A percentile compares a stretch with the other conserved stretches of the same genome.
phyloP scores from a whole-genome alignment of 2,888 invertebrate genomes.

The Drosophila limbata region DNA sequence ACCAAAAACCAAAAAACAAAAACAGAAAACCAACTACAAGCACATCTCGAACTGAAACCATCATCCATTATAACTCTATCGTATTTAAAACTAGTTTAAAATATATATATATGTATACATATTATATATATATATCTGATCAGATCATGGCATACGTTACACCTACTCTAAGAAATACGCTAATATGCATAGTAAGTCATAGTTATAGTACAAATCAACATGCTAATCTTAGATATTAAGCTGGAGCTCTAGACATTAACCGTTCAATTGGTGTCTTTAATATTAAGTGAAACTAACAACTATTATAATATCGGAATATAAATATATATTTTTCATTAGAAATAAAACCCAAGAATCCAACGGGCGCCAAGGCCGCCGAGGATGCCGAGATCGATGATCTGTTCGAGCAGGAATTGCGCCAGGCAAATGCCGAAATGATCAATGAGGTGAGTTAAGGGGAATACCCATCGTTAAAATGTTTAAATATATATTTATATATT shows the following conservation, averaged over 20 bases:
- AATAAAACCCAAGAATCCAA: conserved; percentile 80
- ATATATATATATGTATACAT: conserved; percentile 22
- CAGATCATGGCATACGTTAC: conserved; percentile 58
- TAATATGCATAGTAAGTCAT: conserved; percentile 67
- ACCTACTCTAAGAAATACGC: conserved; percentile 56
- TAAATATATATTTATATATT: background rate
- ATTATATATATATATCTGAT: conserved; percentile 33
- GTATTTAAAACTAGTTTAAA: conserved; percentile 56
- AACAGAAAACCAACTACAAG: conserved; percentile 24
- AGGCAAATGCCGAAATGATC: conserved; percentile 84
- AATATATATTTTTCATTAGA: conserved; percentile 58
- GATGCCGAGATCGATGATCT: conserved; percentile 65
- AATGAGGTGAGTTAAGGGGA: conserved; percentile 81
- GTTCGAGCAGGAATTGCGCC: conserved; percentile 83
- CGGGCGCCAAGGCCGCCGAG: conserved; percentile 35
- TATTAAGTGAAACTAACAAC: background rate
- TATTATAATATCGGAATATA: background rate
- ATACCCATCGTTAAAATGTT: background rate
- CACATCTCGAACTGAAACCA: conserved; percentile 29
- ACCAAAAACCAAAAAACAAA: conserved; percentile 31
- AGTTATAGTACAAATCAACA: conserved; percentile 31
- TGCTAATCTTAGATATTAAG: conserved; percentile 45
- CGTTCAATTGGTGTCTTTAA: conserved; percentile 56
- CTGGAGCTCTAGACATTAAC: conserved; percentile 57
- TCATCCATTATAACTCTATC: conserved; percentile 30